Conservation (phyloP, 2,797 vertebrate genomes). For the Malacoctenus gilli region DNA sequence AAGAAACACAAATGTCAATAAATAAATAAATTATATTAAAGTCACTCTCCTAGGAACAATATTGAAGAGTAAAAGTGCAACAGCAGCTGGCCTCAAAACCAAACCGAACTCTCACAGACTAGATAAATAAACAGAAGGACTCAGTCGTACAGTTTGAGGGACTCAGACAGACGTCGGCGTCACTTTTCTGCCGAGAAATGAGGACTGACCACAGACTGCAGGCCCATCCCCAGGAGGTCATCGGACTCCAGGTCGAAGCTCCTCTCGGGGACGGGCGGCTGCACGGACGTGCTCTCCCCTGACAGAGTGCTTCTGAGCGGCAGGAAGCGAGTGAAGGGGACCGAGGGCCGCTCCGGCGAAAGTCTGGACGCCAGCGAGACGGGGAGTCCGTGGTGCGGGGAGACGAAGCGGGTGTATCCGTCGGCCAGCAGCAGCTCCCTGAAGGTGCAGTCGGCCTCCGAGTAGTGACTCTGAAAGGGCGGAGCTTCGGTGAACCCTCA, state of each 20-base stretch:
- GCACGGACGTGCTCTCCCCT: constrained; percentile 18
- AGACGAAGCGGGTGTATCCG: constrained; percentile 80
- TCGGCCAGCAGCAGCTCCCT: constrained; percentile 76
- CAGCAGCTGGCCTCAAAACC: constrained; percentile 5
- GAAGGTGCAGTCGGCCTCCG: constrained; percentile 78
- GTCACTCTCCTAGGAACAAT: background rate
- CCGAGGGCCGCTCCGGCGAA: constrained; percentile 38
- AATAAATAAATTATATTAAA: constrained; percentile 60
- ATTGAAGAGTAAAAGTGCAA: constrained; percentile 3
- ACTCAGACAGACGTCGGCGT: background rate
- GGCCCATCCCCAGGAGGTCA: constrained; percentile 74
- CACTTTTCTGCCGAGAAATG: constrained; percentile 66
- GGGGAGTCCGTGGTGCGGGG: constrained; percentile 61
- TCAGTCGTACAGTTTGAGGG: background rate
- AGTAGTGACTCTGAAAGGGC: constrained; percentile 56
- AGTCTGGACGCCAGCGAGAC: constrained; percentile 72
- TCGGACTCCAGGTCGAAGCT: constrained; percentile 70
- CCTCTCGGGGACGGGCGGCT: constrained; percentile 12
- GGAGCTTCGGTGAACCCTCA: background rate
- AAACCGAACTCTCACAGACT: constrained; percentile 17
- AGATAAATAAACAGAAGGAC: background rate
- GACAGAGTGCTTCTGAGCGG: constrained; percentile 61
- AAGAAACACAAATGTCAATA: constrained; percentile 37
- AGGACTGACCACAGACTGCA: constrained; percentile 68
- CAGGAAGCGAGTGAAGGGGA: constrained; percentile 76